Conservation (phyloP, 2,113 vertebrate genomes). For the Syrrhaptes paradoxus region DNA sequence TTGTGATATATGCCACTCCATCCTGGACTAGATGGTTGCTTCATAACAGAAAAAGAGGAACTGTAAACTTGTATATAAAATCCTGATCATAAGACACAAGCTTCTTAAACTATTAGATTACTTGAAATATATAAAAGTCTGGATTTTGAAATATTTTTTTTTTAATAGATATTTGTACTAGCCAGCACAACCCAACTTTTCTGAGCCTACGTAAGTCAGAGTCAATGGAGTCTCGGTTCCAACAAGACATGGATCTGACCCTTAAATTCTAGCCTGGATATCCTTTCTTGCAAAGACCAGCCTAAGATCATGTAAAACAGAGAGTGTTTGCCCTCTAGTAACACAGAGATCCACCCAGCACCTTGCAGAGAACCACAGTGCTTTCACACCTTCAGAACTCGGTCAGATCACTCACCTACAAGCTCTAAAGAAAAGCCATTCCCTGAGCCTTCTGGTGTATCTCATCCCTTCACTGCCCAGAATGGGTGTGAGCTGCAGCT, state of each 20-base stretch:
- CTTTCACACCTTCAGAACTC: neutral
- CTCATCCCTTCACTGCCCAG: neutral
- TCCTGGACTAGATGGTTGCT: neutral
- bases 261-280: neutral
- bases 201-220: neutral
- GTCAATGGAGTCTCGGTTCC: neutral
- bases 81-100: neutral
- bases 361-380: neutral
- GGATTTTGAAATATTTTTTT: neutral
- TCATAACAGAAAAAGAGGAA: neutral
- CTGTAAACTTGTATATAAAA: neutral
- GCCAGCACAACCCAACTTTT: neutral
- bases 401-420: neutral
- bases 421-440: neutral
- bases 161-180: neutral
- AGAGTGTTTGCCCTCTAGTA: neutral
- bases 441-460: neutral
- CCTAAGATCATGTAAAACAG: neutral
- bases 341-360: neutral
- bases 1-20: neutral
- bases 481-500: neutral
- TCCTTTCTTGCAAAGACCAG: neutral
- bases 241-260: neutral
- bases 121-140: neutral
- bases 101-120: neutral